Evolutionary conservation across 1,140 invertebrate species (phyloP), one percentile per base, ranked within the genome.

Genomic region (Archivesica marissinica): DNA sequence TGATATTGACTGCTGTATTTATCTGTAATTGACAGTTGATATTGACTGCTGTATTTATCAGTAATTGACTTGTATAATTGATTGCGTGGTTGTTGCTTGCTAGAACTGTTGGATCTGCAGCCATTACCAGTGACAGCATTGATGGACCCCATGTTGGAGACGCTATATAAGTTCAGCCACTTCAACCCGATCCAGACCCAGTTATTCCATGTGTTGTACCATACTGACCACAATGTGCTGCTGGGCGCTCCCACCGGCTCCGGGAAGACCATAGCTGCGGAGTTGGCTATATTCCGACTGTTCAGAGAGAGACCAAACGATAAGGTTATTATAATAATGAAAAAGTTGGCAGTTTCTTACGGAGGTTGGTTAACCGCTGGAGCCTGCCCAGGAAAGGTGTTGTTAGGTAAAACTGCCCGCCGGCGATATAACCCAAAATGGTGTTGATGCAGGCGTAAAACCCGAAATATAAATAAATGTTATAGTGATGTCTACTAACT

Each of bases 111-210:
- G 52, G 97, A 98, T 92, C 94, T 99, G 15, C 96, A 98, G 86
- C 99, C 99, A 0, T 93, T 99, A 47, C 97, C 99, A 35, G 95
- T 98, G 7, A 96, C 95, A 72, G 97, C 96, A 0, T 94, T 99
- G 23, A 96, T 97, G 77, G 96, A 99, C 90, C 92, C 95, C 0
- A 90, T 95, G 3, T 97, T 96, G 90, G 96, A 99, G 93, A 95
- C 95, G 41, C 93, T 99, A 0, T 99, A 99, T 94, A 96, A 95
- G 25, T 99, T 99, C 93, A 96, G 96, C 0, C 98, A 99, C 93
- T 99, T 99, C 94, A 99, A 99, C 95, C 98, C 99, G 1, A 98
- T 99, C 90, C 99, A 99, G 94, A 99, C 99, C 6, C 99, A 99
- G 95, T 97, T 99, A 54, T 99, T 99, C 93, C 98, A 99, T 93